Conservation (phyloP, 2,797 vertebrate species). For the Australoheros facetus region DNA sequence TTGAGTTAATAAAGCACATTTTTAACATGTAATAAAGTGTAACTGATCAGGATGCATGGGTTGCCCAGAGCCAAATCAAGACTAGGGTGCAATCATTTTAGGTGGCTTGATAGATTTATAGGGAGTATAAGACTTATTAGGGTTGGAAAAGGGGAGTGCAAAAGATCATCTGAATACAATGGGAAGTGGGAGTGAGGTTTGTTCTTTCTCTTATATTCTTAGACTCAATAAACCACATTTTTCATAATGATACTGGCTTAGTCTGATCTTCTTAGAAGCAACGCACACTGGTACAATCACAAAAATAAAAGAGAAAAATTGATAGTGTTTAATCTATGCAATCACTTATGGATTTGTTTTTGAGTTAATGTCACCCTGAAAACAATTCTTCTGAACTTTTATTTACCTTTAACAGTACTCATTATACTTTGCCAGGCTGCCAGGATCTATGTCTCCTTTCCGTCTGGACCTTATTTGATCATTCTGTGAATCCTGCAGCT, state of each 20-base stretch:
- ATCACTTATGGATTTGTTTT: neutral
- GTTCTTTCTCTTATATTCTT: neutral
- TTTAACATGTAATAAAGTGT: neutral
- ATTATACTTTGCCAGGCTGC: slow-evolving; percentile 86
- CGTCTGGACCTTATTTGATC: slow-evolving; percentile 72
- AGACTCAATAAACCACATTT: neutral
- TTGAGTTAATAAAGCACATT: neutral
- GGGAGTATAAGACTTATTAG: neutral
- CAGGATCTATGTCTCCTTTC: slow-evolving; percentile 82
- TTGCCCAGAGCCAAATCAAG: neutral
- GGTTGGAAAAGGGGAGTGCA: neutral
- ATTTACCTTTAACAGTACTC: slow-evolving; percentile 3
- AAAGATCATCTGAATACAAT: neutral
- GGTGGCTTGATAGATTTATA: neutral
- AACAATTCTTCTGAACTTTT: neutral
- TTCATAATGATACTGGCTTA: neutral
- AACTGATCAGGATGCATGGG: neutral
- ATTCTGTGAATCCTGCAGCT: slow-evolving; percentile 29
- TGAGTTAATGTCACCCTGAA: neutral
- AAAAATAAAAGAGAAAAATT: neutral
- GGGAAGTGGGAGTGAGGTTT: neutral
- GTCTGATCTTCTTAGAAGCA: neutral
- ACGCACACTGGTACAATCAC: neutral
- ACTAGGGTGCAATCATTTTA: neutral
- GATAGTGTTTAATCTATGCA: neutral